Percentiles rank a stretch among this genome's conserved stretches.
Conservation (phyloP, 2,113 vertebrate species). For the Gnathonemus longibarbis region DNA sequence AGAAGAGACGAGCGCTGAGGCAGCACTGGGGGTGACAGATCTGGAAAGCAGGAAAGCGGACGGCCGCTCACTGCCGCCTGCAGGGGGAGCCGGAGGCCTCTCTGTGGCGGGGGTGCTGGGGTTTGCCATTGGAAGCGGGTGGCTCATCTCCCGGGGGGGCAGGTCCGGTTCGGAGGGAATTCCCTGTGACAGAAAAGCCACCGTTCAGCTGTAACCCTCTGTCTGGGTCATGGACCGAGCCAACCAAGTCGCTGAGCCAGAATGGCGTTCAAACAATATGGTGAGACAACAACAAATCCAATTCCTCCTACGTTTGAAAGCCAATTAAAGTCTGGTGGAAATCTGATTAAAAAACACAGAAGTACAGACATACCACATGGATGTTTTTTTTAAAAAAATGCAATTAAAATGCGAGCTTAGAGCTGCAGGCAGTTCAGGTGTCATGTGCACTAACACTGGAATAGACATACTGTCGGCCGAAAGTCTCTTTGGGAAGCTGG, state of each 20-base stretch:
- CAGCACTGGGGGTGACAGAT: neutral
- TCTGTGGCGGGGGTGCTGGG: slow-evolving; percentile 36
- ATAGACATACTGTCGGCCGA: neutral
- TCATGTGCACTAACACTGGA: neutral
- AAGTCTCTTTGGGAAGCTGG: neutral
- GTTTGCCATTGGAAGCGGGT: slow-evolving; percentile 19
- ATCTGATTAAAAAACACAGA: neutral
- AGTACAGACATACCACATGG: neutral
- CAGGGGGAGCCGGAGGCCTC: slow-evolving; percentile 39
- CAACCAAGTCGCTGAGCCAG: neutral
- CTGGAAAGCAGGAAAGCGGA: neutral
- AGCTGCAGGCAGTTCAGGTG: neutral
- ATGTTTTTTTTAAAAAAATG: neutral
- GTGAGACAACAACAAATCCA: neutral
- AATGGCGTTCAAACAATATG: neutral
- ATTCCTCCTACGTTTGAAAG: neutral
- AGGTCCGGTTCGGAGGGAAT: slow-evolving; percentile 33
- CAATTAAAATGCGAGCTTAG: neutral
- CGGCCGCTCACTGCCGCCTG: slow-evolving; percentile 30
- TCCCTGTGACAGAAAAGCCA: slow-evolving; percentile 24
- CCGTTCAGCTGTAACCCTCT: neutral
- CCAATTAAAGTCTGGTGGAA: neutral
- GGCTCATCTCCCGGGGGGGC: slow-evolving; percentile 20
- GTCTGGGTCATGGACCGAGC: neutral
- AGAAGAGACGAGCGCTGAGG: neutral